A percentile compares a stretch with the other conserved stretches of the same genome.
These are phyloP conservation scores for Premnoplex brunnescens DNA, from an alignment of 2,797 vertebrate genomes.

Conservation along the genomic window DNA sequence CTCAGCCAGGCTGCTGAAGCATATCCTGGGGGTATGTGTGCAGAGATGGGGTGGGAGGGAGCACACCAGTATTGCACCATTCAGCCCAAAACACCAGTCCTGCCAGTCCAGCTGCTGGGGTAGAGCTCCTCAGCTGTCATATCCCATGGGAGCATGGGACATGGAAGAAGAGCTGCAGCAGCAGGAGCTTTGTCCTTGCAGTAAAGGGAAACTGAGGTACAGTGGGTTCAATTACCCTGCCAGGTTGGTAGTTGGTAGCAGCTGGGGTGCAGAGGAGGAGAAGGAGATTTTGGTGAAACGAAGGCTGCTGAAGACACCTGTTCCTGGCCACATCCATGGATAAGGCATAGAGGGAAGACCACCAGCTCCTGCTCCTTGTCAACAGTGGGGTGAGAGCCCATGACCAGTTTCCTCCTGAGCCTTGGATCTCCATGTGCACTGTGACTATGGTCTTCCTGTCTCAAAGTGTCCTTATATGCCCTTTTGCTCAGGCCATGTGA, in stretches of 20 bases:
- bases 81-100: neutral
- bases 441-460: neutral
- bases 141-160: fast-evolving
- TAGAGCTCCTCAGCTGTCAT: neutral
- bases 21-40: fast-evolving
- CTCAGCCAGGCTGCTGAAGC: neutral
- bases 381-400: neutral
- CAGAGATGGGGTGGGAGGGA: neutral
- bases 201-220: neutral
- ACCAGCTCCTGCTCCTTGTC: neutral
- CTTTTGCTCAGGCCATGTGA: fast-evolving
- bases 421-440: neutral
- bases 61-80: neutral
- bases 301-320: neutral
- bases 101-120: fast-evolving
- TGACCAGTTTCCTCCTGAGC: neutral
- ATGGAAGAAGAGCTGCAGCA: neutral
- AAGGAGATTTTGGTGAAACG: neutral
- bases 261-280: neutral
- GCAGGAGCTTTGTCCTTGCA: fast-evolving
- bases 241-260: fast-evolving
- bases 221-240: fast-evolving
- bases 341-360: neutral
- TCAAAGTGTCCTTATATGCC: neutral
- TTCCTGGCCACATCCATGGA: neutral